Conservation (phyloP, 1,140 invertebrate species). For the Lordiphosa mommai region DNA sequence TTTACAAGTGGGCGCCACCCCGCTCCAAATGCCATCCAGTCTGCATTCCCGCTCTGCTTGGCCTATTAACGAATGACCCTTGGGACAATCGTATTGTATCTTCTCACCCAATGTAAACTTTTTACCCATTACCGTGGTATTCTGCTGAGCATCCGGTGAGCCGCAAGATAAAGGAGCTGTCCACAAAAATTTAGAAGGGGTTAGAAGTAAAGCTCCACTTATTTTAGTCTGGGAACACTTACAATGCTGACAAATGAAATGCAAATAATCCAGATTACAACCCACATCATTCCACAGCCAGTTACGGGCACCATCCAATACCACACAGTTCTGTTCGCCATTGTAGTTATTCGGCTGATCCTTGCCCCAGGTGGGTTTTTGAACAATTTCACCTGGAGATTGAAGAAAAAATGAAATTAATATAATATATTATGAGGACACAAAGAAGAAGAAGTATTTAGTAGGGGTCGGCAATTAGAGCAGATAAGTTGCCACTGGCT, state of each 20-base stretch:
- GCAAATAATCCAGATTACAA: conserved; percentile 94
- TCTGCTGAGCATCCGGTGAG: conserved; percentile 90
- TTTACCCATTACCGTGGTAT: conserved; percentile 89
- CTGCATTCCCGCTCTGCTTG: conserved; percentile 85
- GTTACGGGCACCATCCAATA: conserved; percentile 91
- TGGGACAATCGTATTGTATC: conserved; percentile 90
- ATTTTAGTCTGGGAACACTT: conserved; percentile 79
- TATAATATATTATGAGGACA: no score
- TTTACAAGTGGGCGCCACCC: conserved; percentile 89
- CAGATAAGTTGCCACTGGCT: no score
- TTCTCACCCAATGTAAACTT: conserved; percentile 85
- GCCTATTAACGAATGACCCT: conserved; percentile 91
- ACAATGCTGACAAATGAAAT: conserved; percentile 96
- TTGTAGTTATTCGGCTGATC: conserved; percentile 98
- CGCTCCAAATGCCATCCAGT: conserved; percentile 89
- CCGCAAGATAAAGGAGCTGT: conserved; percentile 91
- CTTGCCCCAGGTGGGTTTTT: conserved; percentile 92
- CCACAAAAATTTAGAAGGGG: conserved; percentile 29
- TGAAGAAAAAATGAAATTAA: no score
- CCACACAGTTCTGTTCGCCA: conserved; percentile 95
- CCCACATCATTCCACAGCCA: conserved; percentile 98
- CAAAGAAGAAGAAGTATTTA: no score
- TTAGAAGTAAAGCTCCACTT: neutral
- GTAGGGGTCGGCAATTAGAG: no score
- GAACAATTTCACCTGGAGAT: conserved; percentile 85